These are phyloP conservation scores for Plecturocebus donacophilus DNA, from an alignment of 2,113 vertebrate genomes.

Conservation along the genomic window DNA sequence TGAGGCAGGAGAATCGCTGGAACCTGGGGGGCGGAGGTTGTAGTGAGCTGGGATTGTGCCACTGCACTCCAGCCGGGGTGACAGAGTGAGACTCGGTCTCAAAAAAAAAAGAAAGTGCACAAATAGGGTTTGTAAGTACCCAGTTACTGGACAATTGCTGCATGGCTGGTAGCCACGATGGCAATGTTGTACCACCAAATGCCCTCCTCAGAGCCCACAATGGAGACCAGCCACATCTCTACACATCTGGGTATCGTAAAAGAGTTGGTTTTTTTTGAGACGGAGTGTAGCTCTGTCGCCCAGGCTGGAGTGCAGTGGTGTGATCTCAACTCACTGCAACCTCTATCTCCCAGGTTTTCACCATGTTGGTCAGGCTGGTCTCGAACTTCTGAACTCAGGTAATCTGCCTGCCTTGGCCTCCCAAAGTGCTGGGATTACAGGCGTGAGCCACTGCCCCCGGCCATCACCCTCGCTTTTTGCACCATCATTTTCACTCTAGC, in stretches of 20 bases:
- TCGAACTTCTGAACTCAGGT: not conserved
- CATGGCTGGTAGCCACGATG: not conserved
- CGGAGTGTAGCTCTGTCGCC: not conserved
- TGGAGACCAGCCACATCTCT: not conserved
- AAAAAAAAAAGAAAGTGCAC: too few species aligned
- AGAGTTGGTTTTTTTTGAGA: not conserved
- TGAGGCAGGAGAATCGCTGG: too few species aligned
- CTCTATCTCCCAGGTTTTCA: too few species aligned
- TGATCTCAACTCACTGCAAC: too few species aligned
- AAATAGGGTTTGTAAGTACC: not conserved
- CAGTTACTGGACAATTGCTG: not conserved
- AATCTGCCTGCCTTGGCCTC: not conserved
- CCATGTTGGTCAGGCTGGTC: not conserved
- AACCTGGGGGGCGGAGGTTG: too few species aligned
- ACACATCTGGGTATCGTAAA: accelerated
- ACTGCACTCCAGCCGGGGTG: too few species aligned
- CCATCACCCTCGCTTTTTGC: not conserved
- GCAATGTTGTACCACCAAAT: not conserved
- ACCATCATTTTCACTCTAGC: not conserved
- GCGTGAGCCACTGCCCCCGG: too few species aligned
- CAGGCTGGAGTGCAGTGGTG: too few species aligned
- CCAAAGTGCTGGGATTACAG: too few species aligned
- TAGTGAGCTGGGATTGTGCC: too few species aligned
- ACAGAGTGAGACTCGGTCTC: too few species aligned
- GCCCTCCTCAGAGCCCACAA: accelerated